Percentiles rank a stretch among this genome's conserved stretches.
Conservation (phyloP, 2,888 invertebrate species). For the Cremastinae sp. region DNA sequence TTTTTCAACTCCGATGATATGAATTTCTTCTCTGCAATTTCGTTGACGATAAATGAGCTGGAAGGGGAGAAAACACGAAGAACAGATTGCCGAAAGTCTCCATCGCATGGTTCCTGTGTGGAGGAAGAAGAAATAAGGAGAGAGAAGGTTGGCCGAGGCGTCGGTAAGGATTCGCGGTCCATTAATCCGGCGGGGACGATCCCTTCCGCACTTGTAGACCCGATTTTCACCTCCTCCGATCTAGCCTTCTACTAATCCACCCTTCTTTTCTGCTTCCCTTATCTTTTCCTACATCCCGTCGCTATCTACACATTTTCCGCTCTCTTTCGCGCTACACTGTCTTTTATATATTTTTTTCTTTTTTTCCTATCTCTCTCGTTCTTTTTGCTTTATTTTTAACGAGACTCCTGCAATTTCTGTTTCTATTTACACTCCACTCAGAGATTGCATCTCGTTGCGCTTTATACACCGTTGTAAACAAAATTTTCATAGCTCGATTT, state of each 20-base stretch:
- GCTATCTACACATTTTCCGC: constrained; percentile 26
- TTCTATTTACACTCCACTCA: neutral
- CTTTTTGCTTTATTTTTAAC: constrained; percentile 2
- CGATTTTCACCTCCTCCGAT: constrained; percentile 59
- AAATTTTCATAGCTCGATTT: no score
- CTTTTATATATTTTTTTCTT: constrained; percentile 6
- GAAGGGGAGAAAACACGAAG: neutral
- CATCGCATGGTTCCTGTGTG: constrained; percentile 7
- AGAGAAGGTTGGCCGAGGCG: constrained; percentile 48
- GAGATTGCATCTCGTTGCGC: constrained; percentile 16
- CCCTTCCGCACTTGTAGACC: constrained; percentile 57
- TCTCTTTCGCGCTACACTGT: constrained; percentile 5
- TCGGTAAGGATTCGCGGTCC: constrained; percentile 61
- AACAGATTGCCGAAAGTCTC: no score
- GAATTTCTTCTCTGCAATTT: no score
- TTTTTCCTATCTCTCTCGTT: neutral
- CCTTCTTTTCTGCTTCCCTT: constrained; percentile 50
- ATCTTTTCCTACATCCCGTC: constrained; percentile 31
- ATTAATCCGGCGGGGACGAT: constrained; percentile 63
- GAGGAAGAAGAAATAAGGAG: constrained; percentile 38
- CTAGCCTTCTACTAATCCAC: constrained; percentile 58
- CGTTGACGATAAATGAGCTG: neutral
- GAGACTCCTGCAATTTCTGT: neutral
- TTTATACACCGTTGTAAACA: neutral
- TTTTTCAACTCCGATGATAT: no score